Evolutionary conservation across 64 coral and sea anemone genomes (phyloP), one percentile per base, ranked within the genome.

Genomic region (Platygyra sinensis): DNA sequence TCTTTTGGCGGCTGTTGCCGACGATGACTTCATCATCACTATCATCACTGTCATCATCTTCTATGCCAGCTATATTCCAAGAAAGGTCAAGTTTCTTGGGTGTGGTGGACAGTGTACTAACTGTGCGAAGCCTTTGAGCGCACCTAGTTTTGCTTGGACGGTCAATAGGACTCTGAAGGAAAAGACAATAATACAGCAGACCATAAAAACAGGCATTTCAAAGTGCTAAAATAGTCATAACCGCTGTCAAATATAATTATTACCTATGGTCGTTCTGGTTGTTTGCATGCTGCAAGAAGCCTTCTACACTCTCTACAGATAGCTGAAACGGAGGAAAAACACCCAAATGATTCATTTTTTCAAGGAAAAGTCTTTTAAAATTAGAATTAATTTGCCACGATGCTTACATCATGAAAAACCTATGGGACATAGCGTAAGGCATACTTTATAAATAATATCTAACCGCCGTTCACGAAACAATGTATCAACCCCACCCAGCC

Each of bases 41-140:
- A 67, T 86, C 62, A 50, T 72, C 67, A 86, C 42, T 67, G 20
- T 63, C 42, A 86, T 86, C 31, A 42, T 19, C 63, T 36, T 38
- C 83, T 30, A 38, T 16, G 11, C 32, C 60, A 50, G 18, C 83
- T 10, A 61, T 31, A 54, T 14, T 81, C 83, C 83, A 86, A 13
- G 83, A 86, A 72, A 71, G 59, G 39, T 86, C 83, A 22, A 28
- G 33, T 9, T 86, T 67, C 38, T 63, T 86, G 59, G 83, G 76
- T 65, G 83, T 86, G 18, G 63, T 69, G 25, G 83, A 69, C 12
- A 86, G 30, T 72, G 30, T 24, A 27, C 31, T 54, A 42, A 50
- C 16, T 46, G 28, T 27, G 8, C 1, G 60, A 86, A 86, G 83
- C 14, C 59, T 39, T 51, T 71, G 30, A 49, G 25, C 72, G 29